Percentiles rank a stretch among this genome's conserved stretches.
Evolutionary conservation across 2,113 vertebrate species (phyloP).

Genomic region (Varanus salvator): DNA sequence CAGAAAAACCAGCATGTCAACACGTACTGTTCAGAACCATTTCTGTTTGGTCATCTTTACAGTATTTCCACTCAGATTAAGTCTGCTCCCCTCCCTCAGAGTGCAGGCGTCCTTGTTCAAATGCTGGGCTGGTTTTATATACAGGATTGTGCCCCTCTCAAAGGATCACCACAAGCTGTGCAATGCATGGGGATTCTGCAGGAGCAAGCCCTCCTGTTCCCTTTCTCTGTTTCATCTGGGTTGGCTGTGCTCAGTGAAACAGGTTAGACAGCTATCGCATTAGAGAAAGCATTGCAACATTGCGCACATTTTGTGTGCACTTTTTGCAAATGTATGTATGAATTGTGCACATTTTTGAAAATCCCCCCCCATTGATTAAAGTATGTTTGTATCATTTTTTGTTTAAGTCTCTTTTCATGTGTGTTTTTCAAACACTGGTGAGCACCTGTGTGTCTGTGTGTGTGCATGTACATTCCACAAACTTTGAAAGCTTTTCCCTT

Average conservation of each 20-base stretch:
- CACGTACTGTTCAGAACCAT: background rate
- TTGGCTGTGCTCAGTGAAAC: background rate
- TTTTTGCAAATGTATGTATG: no score
- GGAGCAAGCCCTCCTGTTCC: background rate
- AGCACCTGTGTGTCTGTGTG: no score
- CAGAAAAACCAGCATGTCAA: background rate
- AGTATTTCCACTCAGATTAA: conserved; percentile 2
- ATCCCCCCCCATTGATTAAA: no score
- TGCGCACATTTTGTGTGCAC: no score
- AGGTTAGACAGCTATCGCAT: background rate
- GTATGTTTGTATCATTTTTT: no score
- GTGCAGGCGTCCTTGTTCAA: background rate
- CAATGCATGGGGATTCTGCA: background rate
- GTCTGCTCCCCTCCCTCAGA: background rate
- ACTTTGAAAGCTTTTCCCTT: no score
- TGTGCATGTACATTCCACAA: no score
- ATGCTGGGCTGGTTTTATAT: background rate
- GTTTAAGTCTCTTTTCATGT: no score
- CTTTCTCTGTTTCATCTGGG: background rate
- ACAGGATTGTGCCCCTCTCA: background rate
- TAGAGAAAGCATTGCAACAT: background rate
- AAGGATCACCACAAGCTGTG: background rate
- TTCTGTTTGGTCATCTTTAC: background rate
- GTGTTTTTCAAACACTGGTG: no score
- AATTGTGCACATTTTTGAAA: no score